Conservation (phyloP, 2,888 invertebrate species). For the Spatulosminthurus flaviceps region DNA sequence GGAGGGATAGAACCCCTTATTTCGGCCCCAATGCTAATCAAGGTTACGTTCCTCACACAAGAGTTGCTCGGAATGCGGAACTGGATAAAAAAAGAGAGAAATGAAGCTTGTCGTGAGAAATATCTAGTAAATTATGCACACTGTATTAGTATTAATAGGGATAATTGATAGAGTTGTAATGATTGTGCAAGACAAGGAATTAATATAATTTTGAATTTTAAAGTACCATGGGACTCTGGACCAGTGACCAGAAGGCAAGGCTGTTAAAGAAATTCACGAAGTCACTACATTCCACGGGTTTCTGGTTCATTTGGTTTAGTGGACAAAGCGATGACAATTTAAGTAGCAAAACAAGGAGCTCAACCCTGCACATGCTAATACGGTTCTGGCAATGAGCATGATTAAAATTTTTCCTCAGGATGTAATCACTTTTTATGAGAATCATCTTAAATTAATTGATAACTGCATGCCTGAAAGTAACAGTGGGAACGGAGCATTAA, state of each 20-base stretch:
- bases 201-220: background rate
- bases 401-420: background rate
- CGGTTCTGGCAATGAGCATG: background rate
- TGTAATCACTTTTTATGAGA: background rate
- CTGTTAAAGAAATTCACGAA: constrained; percentile 27
- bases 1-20: too few relatives aligned
- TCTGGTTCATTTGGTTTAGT: constrained; percentile 38
- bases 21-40: too few relatives aligned
- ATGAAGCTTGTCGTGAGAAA: too few relatives aligned
- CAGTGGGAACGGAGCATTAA: background rate
- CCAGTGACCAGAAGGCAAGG: constrained; percentile 27
- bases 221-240: constrained; percentile 1
- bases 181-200: too few relatives aligned
- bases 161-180: too few relatives aligned
- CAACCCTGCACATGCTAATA: background rate
- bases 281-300: constrained; percentile 33
- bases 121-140: too few relatives aligned
- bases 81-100: too few relatives aligned
- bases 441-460: background rate
- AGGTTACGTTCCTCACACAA: too few relatives aligned
- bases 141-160: too few relatives aligned
- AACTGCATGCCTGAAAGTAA: background rate
- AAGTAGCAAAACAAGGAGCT: background rate
- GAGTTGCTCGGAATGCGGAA: too few relatives aligned
- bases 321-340: too few relatives aligned